Conservation (phyloP, 2,113 vertebrate species). For the Zosterops pallidus region DNA sequence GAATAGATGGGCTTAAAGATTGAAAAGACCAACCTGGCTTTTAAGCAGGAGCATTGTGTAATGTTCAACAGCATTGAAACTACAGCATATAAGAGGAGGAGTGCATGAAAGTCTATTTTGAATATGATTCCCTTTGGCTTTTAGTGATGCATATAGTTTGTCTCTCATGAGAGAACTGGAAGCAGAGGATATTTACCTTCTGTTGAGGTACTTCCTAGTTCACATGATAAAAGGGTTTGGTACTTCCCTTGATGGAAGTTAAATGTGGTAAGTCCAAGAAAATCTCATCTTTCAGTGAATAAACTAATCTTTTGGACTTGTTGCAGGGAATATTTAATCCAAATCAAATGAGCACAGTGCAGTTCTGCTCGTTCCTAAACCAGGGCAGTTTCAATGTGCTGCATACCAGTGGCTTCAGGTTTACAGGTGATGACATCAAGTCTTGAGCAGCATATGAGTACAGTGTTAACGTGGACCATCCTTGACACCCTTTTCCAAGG, state of each 20-base stretch:
- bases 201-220: neutral
- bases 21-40: neutral
- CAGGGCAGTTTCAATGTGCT: neutral
- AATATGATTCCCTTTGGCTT: neutral
- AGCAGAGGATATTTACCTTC: neutral
- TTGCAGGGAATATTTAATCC: neutral
- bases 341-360: neutral
- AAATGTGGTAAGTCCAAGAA: neutral
- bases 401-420: neutral
- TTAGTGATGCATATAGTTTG: neutral
- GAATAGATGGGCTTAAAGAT: neutral
- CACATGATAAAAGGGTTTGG: accelerated
- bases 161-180: neutral
- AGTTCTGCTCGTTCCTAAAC: neutral
- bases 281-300: neutral
- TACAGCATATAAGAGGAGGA: accelerated
- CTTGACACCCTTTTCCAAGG: neutral
- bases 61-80: neutral
- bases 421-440: neutral
- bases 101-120: neutral
- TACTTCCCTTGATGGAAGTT: neutral
- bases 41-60: neutral
- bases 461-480: accelerated
- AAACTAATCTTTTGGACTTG: neutral
- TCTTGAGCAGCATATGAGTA: neutral